These are phyloP conservation scores for Habrosyne pyritoides DNA, from an alignment of 2,888 invertebrate genomes.

Conservation along the genomic window DNA sequence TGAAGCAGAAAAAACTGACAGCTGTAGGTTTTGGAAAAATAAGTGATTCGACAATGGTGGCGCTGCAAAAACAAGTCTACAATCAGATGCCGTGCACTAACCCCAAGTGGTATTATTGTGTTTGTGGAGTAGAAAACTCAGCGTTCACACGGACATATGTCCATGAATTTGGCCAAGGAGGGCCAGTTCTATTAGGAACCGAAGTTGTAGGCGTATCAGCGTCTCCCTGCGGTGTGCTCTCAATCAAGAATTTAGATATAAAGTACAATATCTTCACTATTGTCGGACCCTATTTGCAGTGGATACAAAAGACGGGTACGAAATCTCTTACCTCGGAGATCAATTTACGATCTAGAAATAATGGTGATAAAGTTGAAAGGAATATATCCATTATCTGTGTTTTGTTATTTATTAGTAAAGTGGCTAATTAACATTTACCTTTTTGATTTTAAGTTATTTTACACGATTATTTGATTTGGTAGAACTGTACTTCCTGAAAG, in stretches of 20 bases:
- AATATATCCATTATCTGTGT: slow-evolving; percentile 22
- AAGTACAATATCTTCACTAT: slow-evolving; percentile 65
- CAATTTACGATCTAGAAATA: slow-evolving; percentile 11
- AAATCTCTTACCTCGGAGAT: slow-evolving; percentile 8
- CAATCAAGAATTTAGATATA: slow-evolving; percentile 25
- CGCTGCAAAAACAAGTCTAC: slow-evolving; percentile 54
- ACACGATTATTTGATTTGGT: slow-evolving; percentile 21
- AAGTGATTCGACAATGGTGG: slow-evolving; percentile 26
- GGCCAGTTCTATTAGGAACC: slow-evolving; percentile 47
- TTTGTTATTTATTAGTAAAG: slow-evolving; percentile 38
- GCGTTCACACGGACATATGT: slow-evolving; percentile 34
- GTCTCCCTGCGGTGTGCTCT: slow-evolving; percentile 45
- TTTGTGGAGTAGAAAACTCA: slow-evolving; percentile 58
- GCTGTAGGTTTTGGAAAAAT: slow-evolving; percentile 57
- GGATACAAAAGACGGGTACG: slow-evolving; percentile 52
- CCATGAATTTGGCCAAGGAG: slow-evolving; percentile 59
- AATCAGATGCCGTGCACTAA: slow-evolving; percentile 55
- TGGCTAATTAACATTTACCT: slow-evolving; percentile 25
- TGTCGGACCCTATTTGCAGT: slow-evolving; percentile 55
- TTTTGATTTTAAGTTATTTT: background rate
- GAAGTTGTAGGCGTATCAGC: slow-evolving; percentile 57
- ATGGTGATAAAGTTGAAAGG: slow-evolving; percentile 12
- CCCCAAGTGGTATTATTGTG: slow-evolving; percentile 66
- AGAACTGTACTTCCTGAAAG: slow-evolving; percentile 22
- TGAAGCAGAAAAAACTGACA: slow-evolving; percentile 42